A percentile compares a stretch with the other conserved stretches of the same genome.
These are phyloP conservation scores for Neoniphon sammara DNA, from an alignment of 2,797 vertebrate genomes.

Conservation along the genomic window DNA sequence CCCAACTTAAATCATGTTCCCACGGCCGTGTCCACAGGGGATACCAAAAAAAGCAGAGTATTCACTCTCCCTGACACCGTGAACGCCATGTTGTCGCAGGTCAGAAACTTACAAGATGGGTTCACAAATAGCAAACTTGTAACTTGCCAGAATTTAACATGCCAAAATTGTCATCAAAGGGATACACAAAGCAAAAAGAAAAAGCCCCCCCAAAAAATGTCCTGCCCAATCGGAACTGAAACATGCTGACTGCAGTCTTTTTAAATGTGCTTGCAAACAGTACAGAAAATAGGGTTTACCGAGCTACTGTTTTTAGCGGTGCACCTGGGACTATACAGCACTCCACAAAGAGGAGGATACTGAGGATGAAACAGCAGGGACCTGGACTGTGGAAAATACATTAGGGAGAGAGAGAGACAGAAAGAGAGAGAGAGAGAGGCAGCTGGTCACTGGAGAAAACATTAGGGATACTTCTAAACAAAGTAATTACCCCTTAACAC, in stretches of 20 bases:
- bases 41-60: too few relatives aligned
- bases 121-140: too few relatives aligned
- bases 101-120: too few relatives aligned
- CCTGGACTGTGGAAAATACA: conserved; percentile 66
- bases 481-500: conserved; percentile 1
- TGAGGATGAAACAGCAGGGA: conserved; percentile 33
- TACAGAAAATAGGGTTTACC: conserved; percentile 32
- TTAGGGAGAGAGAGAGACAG: conserved; percentile 29
- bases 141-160: not conserved
- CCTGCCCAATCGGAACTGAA: not conserved
- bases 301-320: conserved; percentile 38
- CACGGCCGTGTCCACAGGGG: too few relatives aligned
- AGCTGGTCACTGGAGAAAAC: conserved; percentile 66
- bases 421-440: conserved; percentile 10
- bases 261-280: not conserved
- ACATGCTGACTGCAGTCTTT: not conserved
- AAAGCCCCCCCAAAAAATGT: too few relatives aligned
- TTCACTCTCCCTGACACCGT: too few relatives aligned
- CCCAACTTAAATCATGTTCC: too few relatives aligned
- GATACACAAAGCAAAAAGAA: too few relatives aligned
- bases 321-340: conserved; percentile 41
- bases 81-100: too few relatives aligned
- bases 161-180: too few relatives aligned
- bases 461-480: conserved; percentile 45
- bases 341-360: conserved; percentile 38